Percentiles rank a stretch among this genome's conserved stretches.
Evolutionary conservation across 2,113 vertebrate species (phyloP).

Genomic region (Smithornis capensis): DNA sequence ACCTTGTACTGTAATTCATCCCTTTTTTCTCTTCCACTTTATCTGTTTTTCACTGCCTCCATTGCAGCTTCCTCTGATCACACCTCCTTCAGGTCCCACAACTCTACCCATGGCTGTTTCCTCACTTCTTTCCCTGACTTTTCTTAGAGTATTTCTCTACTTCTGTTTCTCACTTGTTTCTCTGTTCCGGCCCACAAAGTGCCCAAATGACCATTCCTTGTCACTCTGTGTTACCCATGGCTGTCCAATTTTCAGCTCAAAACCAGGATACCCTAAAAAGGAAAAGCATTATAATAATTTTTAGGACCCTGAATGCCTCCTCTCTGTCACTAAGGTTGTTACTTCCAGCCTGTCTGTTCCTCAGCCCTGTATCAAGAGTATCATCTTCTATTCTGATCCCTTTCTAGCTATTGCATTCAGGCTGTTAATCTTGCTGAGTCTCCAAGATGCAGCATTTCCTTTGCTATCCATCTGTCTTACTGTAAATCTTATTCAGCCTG

Average conservation of each 20-base stretch:
- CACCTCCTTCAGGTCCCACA: not conserved
- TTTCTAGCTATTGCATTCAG: not conserved
- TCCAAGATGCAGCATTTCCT: not conserved
- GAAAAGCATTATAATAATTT: not conserved
- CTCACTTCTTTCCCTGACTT: not conserved
- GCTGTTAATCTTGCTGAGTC: not conserved
- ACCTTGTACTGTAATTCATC: not conserved
- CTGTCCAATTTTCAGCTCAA: not conserved
- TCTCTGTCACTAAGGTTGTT: not conserved
- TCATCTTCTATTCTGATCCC: not conserved
- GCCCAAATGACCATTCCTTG: not conserved
- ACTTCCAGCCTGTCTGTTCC: not conserved
- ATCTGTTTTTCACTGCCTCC: not conserved
- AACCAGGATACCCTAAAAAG: not conserved
- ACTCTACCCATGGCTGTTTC: not conserved
- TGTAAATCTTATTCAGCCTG: not conserved
- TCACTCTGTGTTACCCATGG: not conserved
- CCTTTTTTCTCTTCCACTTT: not conserved
- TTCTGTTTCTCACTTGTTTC: not conserved
- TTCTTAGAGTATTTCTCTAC: not conserved
- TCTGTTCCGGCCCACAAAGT: not conserved
- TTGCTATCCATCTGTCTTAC: not conserved
- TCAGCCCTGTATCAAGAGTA: not conserved
- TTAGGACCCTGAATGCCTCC: not conserved
- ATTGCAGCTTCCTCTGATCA: not conserved